Conservation (phyloP, 2,113 vertebrate species). For the Mungos mungo region DNA sequence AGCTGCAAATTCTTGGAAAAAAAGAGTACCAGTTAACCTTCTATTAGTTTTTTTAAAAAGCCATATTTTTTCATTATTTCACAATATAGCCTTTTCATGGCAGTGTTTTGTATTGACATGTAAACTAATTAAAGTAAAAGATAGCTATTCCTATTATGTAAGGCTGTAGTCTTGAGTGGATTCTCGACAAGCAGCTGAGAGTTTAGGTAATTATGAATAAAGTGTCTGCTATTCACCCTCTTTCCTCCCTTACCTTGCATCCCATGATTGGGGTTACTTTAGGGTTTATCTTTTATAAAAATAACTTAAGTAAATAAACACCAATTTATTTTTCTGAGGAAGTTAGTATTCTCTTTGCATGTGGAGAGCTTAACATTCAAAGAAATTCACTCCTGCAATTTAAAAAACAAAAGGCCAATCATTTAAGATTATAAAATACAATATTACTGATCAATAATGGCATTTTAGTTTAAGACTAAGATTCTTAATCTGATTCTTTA, state of each 20-base stretch:
- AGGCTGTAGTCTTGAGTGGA: neutral
- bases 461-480: slow-evolving; percentile 27
- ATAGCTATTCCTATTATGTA: neutral
- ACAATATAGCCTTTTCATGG: neutral
- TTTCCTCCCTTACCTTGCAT: no score
- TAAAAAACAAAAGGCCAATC: neutral
- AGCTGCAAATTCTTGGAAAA: neutral
- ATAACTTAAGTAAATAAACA: neutral
- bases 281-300: neutral
- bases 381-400: neutral
- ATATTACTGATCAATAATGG: neutral
- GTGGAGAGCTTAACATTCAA: neutral
- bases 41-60: neutral
- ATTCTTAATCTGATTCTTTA: neutral
- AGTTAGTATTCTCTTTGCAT: neutral
- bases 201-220: neutral
- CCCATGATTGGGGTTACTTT: neutral
- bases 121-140: neutral
- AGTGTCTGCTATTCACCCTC: neutral
- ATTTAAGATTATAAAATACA: neutral
- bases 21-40: neutral
- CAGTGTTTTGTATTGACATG: neutral
- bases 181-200: neutral
- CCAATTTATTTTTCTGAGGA: neutral
- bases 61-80: neutral